These are phyloP conservation scores for Tenthredo amoena DNA, from an alignment of 2,888 invertebrate genomes.

Conservation along the genomic window DNA sequence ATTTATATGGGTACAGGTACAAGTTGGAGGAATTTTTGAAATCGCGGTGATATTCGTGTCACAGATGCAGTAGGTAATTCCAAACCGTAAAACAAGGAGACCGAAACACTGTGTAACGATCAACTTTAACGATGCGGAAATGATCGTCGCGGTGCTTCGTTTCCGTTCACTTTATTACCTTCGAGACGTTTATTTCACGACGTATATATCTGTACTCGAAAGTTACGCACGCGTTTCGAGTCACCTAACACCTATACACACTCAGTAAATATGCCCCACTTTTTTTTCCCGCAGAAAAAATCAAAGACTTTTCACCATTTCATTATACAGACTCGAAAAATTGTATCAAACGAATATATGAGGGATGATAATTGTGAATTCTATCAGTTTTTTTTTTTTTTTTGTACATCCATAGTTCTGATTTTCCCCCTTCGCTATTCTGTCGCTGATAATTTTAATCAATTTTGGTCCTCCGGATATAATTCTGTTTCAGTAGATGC, in stretches of 20 bases:
- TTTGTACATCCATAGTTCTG: too few species aligned
- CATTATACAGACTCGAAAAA: not conserved
- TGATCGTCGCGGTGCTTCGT: not conserved
- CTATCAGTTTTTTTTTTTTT: too few species aligned
- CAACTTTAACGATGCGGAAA: constrained; percentile 31
- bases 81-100: not conserved
- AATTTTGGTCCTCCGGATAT: too few species aligned
- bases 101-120: constrained; percentile 26
- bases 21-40: not conserved
- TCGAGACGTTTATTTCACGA: not conserved
- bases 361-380: too few species aligned
- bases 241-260: not conserved
- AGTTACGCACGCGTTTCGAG: not conserved
- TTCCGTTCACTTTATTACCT: not conserved
- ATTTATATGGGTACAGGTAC: not conserved
- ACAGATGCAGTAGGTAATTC: constrained; percentile 11
- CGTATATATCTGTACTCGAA: not conserved
- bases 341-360: too few species aligned
- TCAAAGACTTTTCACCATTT: not conserved
- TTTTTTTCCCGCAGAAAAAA: not conserved
- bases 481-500: too few species aligned
- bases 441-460: too few species aligned
- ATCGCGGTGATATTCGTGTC: not conserved
- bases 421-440: too few species aligned
- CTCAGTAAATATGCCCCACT: not conserved